Evolutionary conservation across 1,140 invertebrate species (phyloP).

Genomic region (Theocolax elegans): DNA sequence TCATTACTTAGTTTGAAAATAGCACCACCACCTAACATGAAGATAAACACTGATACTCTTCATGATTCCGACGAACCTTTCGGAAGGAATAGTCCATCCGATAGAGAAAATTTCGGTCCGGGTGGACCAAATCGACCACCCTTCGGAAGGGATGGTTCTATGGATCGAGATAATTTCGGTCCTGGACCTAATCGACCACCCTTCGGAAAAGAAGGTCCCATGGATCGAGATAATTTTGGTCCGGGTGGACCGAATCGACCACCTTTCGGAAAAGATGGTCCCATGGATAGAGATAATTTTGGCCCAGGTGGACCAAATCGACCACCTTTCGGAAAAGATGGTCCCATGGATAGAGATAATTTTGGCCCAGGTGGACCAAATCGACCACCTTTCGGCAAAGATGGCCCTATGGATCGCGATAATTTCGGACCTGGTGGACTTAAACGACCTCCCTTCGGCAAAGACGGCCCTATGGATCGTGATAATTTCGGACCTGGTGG

Average conservation of each 20-base stretch:
- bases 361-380: conserved; percentile 1
- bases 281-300: conserved; percentile 22
- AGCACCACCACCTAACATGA: conserved; percentile 24
- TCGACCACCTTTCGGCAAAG: too few relatives aligned
- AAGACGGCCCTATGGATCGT: too few relatives aligned
- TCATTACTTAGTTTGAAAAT: conserved; percentile 34
- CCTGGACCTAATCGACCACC: neutral
- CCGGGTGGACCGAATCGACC: too few relatives aligned
- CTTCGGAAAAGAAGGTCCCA: conserved; percentile 1
- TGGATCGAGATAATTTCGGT: neutral
- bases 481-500: too few relatives aligned
- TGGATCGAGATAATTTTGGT: conserved; percentile 28
- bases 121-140: neutral
- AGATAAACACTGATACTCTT: conserved; percentile 5
- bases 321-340: conserved; percentile 14
- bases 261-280: conserved; percentile 26
- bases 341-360: neutral
- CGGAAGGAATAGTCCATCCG: neutral
- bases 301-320: conserved; percentile 26
- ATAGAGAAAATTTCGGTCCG: conserved; percentile 9
- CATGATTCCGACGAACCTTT: conserved; percentile 19
- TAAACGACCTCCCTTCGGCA: neutral
- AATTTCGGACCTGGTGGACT: neutral
- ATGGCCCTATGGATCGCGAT: too few relatives aligned
- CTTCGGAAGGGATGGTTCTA: conserved; percentile 4